A percentile compares a stretch with the other conserved stretches of the same genome.
Conservation (phyloP, 2,888 invertebrate species). For the Siphlonurus alternatus region DNA sequence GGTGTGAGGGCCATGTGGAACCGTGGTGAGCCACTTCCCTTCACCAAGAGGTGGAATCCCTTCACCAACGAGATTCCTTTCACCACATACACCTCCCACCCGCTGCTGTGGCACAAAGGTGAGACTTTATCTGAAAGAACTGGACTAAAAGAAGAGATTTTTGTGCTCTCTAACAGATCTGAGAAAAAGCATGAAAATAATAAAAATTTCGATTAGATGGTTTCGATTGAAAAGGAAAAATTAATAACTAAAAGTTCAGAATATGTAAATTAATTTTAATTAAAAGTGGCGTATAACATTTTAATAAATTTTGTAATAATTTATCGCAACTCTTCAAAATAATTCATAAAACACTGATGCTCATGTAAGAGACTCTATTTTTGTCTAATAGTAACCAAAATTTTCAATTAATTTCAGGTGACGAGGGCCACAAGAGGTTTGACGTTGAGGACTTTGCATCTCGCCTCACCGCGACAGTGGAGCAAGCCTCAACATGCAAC, state of each 20-base stretch:
- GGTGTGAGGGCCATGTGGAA: constrained; percentile 69
- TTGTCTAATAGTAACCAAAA: too few species aligned
- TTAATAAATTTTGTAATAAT: too few species aligned
- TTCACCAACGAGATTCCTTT: constrained; percentile 64
- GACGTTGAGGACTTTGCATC: constrained; percentile 43
- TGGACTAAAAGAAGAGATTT: too few species aligned
- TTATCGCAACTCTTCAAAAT: too few species aligned
- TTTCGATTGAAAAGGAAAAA: too few species aligned
- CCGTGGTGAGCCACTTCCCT: constrained; percentile 45
- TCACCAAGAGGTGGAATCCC: constrained; percentile 70
- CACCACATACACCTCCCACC: constrained; percentile 64
- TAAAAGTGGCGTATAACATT: neutral
- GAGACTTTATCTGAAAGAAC: too few species aligned
- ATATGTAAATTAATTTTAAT: neutral
- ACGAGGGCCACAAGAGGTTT: neutral
- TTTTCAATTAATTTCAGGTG: neutral
- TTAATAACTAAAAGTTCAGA: neutral
- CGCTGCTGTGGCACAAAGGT: constrained; percentile 58
- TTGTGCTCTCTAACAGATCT: neutral
- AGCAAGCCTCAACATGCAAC: constrained; percentile 23
- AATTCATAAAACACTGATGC: too few species aligned
- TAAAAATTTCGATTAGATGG: too few species aligned
- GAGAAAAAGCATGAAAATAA: too few species aligned
- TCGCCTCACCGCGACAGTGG: constrained; percentile 36
- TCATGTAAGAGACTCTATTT: too few species aligned